Evolutionary conservation across 1,140 invertebrate species (phyloP).

Genomic region (Hypothenemus hampei): DNA sequence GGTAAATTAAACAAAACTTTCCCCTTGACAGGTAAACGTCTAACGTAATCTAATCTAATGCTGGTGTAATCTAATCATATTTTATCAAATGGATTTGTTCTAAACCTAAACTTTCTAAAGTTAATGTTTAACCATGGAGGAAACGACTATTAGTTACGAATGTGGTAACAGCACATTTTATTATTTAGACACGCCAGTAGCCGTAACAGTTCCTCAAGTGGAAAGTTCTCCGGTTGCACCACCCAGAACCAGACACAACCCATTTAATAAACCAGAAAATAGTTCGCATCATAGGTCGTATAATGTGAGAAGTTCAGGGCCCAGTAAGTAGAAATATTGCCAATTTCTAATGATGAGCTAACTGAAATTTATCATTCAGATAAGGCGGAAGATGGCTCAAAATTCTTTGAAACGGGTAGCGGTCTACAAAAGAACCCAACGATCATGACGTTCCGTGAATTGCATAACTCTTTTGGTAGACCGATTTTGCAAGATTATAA

Average conservation of each 20-base stretch:
- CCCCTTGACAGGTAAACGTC: background rate
- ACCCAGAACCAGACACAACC: conserved; percentile 62
- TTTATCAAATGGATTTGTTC: background rate
- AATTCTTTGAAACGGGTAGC: conserved; percentile 7
- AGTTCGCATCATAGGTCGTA: conserved; percentile 50
- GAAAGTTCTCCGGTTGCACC: conserved; percentile 56
- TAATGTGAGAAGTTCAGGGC: conserved; percentile 52
- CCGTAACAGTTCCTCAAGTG: conserved; percentile 32
- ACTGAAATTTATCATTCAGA: conserved; percentile 25
- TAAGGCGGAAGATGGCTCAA: conserved; percentile 31
- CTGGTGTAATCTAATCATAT: background rate
- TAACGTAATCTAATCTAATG: background rate
- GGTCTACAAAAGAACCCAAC: conserved; percentile 47
- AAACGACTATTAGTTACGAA: conserved; percentile 27
- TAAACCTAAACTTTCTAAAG: background rate
- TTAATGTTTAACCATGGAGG: conserved; percentile 13
- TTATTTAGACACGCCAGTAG: conserved; percentile 40
- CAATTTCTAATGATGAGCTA: no score
- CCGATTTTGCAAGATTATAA: conserved; percentile 63
- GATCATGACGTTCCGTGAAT: conserved; percentile 59
- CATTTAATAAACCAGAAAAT: conserved; percentile 58
- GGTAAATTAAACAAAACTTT: conserved; percentile 26
- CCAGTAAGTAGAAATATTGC: conserved; percentile 42
- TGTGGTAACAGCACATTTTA: conserved; percentile 35
- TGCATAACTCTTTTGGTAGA: conserved; percentile 64